phyloP scores from a whole-genome alignment of 2,888 invertebrate species.

The Lycocerus yunnanus region DNA sequence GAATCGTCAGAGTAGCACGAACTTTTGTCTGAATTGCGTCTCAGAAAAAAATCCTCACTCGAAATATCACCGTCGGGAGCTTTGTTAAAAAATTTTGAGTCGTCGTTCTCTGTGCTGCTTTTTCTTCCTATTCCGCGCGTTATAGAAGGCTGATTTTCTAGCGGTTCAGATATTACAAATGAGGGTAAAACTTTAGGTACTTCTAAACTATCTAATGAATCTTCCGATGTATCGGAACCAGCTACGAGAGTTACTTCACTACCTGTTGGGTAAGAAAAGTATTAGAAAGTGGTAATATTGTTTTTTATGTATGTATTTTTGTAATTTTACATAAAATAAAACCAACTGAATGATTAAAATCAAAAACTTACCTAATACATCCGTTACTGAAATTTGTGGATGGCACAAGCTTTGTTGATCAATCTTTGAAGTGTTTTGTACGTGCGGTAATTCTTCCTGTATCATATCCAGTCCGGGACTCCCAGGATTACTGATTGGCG shows the following conservation, averaged over 20 bases:
- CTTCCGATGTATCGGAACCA: slow-evolving; percentile 72
- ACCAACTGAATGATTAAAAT: background rate
- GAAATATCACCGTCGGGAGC: slow-evolving; percentile 31
- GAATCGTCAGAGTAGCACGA: slow-evolving; percentile 75
- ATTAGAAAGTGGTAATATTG: background rate
- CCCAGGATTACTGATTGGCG: slow-evolving; percentile 66
- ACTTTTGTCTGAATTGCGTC: slow-evolving; percentile 72
- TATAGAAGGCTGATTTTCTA: slow-evolving; percentile 78
- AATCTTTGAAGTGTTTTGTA: slow-evolving; percentile 52
- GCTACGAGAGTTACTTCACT: slow-evolving; percentile 81
- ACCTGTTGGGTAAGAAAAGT: slow-evolving; percentile 58
- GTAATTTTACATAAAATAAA: no score
- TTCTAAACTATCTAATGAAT: slow-evolving; percentile 72
- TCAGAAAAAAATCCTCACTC: slow-evolving; percentile 57
- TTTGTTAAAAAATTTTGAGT: slow-evolving; percentile 37
- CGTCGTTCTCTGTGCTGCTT: slow-evolving; percentile 64
- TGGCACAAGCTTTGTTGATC: slow-evolving; percentile 55
- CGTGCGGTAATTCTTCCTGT: slow-evolving; percentile 70
- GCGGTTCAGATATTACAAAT: slow-evolving; percentile 75
- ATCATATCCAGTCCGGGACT: slow-evolving; percentile 79
- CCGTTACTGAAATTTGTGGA: slow-evolving; percentile 91
- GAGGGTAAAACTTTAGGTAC: slow-evolving; percentile 58
- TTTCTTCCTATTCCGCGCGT: slow-evolving; percentile 70
- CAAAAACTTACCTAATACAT: slow-evolving; percentile 71
- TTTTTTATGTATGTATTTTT: no score